These are phyloP conservation scores for Kryptolebias ocellatus DNA, from an alignment of 2,797 vertebrate genomes.

Conservation along the genomic window DNA sequence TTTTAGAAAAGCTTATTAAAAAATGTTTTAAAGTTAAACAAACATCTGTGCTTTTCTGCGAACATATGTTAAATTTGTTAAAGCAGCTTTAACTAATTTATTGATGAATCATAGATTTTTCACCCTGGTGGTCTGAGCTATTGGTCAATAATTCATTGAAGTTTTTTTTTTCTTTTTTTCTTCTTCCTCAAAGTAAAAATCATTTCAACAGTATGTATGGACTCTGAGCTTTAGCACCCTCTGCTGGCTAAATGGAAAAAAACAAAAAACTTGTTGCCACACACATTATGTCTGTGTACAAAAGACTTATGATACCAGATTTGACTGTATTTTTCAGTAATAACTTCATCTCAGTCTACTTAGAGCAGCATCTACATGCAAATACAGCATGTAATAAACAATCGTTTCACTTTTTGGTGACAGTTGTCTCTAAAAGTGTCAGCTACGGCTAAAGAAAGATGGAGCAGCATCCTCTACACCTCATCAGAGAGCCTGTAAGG, in stretches of 20 bases:
- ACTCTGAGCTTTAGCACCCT: conserved; percentile 13
- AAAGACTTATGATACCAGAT: no score
- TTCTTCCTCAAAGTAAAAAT: not conserved
- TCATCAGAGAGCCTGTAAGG: no score
- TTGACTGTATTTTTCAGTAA: no score
- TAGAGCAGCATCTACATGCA: not conserved
- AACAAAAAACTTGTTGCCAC: no score
- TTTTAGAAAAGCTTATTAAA: no score
- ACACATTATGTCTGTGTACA: not conserved
- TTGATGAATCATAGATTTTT: conserved; percentile 4
- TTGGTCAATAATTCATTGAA: not conserved
- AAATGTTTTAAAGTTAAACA: no score
- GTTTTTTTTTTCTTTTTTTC: not conserved
- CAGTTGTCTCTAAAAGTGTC: no score
- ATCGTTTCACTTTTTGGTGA: not conserved
- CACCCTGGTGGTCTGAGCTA: not conserved
- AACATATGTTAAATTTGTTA: not conserved
- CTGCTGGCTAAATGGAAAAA: conserved; percentile 12
- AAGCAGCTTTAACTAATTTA: not conserved
- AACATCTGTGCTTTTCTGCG: not conserved
- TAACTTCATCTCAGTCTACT: no score
- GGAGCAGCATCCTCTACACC: no score
- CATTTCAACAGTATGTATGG: not conserved
- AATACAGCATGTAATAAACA: not conserved
- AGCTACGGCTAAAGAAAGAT: no score